Evolutionary conservation across 2,113 vertebrate species (phyloP).

Genomic region (Microcebus lehilahytsara): DNA sequence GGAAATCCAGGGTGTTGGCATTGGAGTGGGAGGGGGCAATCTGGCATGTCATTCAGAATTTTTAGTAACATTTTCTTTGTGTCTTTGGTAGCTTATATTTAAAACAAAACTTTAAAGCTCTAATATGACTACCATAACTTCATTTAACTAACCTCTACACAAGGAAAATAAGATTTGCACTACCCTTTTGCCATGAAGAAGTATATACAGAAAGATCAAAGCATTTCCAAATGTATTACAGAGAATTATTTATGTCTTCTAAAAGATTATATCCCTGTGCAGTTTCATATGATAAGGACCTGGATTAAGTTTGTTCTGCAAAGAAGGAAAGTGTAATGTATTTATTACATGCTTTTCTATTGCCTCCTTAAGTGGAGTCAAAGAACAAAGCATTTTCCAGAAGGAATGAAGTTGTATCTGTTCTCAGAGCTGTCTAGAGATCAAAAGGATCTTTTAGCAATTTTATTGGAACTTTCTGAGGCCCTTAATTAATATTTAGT

Average conservation of each 20-base stretch:
- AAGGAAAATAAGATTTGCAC: background rate
- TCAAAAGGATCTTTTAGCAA: constrained; percentile 65
- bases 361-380: constrained; percentile 45
- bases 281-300: constrained; percentile 39
- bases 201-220: constrained; percentile 43
- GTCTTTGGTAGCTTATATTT: no score
- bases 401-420: constrained; percentile 48
- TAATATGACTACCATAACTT: background rate
- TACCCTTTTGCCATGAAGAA: background rate
- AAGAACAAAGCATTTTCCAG: constrained; percentile 69
- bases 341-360: background rate
- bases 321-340: background rate
- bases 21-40: background rate
- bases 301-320: constrained; percentile 37
- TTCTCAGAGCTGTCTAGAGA: constrained; percentile 59
- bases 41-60: no score
- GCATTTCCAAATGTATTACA: constrained; percentile 48
- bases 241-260: constrained; percentile 54
- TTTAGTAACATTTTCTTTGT: no score
- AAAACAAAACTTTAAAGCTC: no score
- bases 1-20: background rate
- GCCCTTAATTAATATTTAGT: constrained; percentile 33
- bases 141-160: background rate
- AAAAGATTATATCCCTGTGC: constrained; percentile 32
- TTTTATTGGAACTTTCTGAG: constrained; percentile 62